phyloP scores from a whole-genome alignment of 2,797 vertebrate genomes.

The Intellagama lesueurii region DNA sequence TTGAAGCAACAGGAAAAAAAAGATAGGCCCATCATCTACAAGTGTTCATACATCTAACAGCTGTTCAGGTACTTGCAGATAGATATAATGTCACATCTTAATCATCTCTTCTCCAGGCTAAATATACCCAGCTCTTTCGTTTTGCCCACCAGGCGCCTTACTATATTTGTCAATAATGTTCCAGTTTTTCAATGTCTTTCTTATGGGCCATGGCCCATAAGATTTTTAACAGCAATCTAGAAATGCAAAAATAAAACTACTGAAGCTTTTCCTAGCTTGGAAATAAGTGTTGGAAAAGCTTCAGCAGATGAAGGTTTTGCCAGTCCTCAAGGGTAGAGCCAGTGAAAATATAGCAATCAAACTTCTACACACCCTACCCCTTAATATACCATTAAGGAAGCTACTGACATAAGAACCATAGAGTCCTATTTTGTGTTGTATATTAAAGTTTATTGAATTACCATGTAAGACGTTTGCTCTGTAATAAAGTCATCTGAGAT shows the following conservation, averaged over 20 bases:
- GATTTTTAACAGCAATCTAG: background rate
- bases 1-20: background rate
- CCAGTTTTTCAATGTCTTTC: background rate
- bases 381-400: background rate
- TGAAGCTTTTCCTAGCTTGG: background rate
- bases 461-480: slow-evolving; percentile 75
- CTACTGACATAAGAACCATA: background rate
- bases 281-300: background rate
- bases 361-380: background rate
- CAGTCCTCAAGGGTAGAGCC: background rate
- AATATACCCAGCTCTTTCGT: background rate
- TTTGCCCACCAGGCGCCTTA: background rate
- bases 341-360: background rate
- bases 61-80: background rate
- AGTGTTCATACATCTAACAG: background rate
- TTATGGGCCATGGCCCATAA: background rate
- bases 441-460: slow-evolving; percentile 82
- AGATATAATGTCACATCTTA: background rate
- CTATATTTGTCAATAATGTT: background rate
- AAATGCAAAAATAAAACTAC: background rate
- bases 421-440: slow-evolving; percentile 44
- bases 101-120: background rate
- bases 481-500: slow-evolving; percentile 77
- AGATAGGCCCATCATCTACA: background rate
- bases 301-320: background rate